Evolutionary conservation across 2,797 vertebrate species (phyloP).

Genomic region (Mareca strepera): DNA sequence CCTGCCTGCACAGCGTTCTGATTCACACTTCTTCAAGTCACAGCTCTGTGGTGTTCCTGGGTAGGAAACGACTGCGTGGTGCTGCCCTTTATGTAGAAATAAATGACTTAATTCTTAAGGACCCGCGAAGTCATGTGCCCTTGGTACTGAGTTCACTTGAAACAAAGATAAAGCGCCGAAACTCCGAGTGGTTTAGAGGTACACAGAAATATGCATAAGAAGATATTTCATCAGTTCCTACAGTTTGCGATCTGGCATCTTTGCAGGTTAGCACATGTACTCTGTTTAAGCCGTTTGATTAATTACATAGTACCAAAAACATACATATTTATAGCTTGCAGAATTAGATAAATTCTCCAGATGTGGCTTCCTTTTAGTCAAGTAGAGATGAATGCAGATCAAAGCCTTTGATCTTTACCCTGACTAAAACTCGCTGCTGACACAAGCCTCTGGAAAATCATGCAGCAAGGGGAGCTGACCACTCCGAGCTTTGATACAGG

Average conservation of each 20-base stretch:
- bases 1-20: background rate
- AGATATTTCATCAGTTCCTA: background rate
- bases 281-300: constrained; percentile 54
- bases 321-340: constrained; percentile 47
- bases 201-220: background rate
- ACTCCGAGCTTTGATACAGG: background rate
- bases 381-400: constrained; percentile 53
- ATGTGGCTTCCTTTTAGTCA: constrained; percentile 62
- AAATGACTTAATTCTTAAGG: background rate
- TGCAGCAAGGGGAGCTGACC: background rate
- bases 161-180: background rate
- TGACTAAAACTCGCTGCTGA: constrained; percentile 60
- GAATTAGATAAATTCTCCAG: constrained; percentile 58
- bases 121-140: background rate
- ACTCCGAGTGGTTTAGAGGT: background rate
- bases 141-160: background rate
- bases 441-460: constrained; percentile 41
- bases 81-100: background rate
- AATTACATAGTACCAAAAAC: constrained; percentile 53
- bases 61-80: background rate
- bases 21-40: background rate
- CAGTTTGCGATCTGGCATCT: background rate
- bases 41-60: background rate
- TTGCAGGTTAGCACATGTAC: constrained; percentile 62
- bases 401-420: constrained; percentile 73